phyloP scores from a whole-genome alignment of 1,140 invertebrate species.

The Colletes latitarsis region DNA sequence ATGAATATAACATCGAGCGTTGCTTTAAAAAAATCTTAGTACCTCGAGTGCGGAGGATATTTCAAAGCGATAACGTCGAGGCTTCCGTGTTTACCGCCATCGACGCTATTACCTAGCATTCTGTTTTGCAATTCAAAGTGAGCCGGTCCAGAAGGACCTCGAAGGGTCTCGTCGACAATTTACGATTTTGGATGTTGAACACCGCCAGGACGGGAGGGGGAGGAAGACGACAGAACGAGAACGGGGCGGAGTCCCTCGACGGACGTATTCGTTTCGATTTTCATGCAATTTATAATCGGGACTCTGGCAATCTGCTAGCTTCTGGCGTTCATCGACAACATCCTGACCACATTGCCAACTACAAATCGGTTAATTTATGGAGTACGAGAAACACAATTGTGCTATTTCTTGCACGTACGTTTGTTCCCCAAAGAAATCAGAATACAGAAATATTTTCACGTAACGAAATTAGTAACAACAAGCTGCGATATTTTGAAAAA shows the following conservation, averaged over 20 bases:
- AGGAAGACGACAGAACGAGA: neutral
- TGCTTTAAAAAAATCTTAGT: neutral
- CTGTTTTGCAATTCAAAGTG: conserved; percentile 34
- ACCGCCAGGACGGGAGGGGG: neutral
- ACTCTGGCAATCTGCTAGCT: neutral
- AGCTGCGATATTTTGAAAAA: no score
- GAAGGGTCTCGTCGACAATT: conserved; percentile 8
- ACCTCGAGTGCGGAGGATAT: neutral
- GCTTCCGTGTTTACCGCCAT: neutral
- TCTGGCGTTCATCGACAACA: neutral
- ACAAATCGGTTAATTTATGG: neutral
- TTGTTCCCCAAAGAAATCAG: no score
- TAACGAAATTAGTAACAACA: no score
- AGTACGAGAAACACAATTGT: no score
- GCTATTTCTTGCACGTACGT: no score
- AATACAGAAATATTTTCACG: no score
- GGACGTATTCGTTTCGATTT: neutral
- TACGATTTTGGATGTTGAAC: conserved; percentile 26
- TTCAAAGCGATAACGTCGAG: neutral
- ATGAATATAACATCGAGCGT: neutral
- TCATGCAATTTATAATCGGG: neutral
- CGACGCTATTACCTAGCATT: conserved; percentile 15
- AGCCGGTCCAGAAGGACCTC: neutral
- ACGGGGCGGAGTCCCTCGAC: neutral
- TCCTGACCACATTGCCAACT: neutral